Conservation (phyloP, 1,140 invertebrate species). For the Drosophila ananassae region DNA sequence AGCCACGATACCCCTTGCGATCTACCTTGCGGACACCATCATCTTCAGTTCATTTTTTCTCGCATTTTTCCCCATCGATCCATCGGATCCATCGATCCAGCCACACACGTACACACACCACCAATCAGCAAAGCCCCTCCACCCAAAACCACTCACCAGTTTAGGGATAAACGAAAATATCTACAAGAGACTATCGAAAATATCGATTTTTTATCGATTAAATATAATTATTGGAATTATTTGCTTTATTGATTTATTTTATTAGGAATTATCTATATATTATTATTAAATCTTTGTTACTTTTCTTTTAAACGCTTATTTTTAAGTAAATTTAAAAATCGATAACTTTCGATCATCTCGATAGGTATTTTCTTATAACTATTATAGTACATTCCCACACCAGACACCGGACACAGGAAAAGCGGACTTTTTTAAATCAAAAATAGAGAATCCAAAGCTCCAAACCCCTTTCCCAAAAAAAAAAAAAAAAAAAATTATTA, state of each 20-base stretch:
- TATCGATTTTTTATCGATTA: conserved; percentile 1
- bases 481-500: conserved; percentile 27
- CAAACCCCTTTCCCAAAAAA: conserved; percentile 19
- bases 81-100: conserved; percentile 32
- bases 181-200: neutral
- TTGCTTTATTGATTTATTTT: neutral
- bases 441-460: conserved; percentile 11
- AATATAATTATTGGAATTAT: neutral
- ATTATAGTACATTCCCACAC: conserved; percentile 3
- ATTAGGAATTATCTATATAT: neutral
- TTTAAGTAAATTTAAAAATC: neutral
- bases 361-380: neutral
- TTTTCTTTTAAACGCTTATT: neutral
- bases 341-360: neutral
- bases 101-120: conserved; percentile 56
- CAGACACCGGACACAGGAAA: conserved; percentile 48
- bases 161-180: neutral
- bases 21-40: conserved; percentile 15
- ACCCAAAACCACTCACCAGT: conserved; percentile 25
- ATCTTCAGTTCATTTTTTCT: conserved; percentile 7
- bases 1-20: neutral
- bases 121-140: conserved; percentile 15
- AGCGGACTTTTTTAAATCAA: conserved; percentile 36
- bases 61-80: conserved; percentile 21
- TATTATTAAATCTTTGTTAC: too few species aligned